A percentile compares a stretch with the other conserved stretches of the same genome.
These are phyloP conservation scores for Leptodactylus fallax DNA, from an alignment of 2,797 vertebrate genomes.

Conservation along the genomic window DNA sequence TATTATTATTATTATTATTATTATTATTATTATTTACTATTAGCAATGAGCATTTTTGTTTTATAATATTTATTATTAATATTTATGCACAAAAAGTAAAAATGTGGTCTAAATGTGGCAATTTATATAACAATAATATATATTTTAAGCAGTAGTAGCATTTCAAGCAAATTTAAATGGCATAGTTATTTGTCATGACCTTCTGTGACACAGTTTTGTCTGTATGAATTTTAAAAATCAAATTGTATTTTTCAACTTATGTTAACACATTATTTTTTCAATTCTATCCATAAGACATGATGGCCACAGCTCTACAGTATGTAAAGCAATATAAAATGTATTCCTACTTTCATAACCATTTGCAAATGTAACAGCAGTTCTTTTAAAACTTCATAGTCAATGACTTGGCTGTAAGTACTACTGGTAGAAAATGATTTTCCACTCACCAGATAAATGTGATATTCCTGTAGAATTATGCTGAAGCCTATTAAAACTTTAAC, in stretches of 20 bases:
- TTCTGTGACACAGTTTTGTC: not conserved
- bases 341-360: not conserved
- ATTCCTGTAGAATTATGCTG: not conserved
- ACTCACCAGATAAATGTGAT: not conserved
- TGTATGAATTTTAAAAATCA: not conserved
- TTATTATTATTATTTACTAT: too few relatives aligned
- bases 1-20: too few relatives aligned
- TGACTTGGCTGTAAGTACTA: not conserved
- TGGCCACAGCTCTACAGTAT: not conserved
- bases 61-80: too few relatives aligned
- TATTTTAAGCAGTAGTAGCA: not conserved
- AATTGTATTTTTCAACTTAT: not conserved
- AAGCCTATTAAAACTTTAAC: not conserved
- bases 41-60: too few relatives aligned
- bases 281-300: not conserved
- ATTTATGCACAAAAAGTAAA: too few relatives aligned
- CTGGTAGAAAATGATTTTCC: not conserved
- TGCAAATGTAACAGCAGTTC: not conserved
- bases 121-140: not conserved
- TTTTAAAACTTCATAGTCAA: not conserved
- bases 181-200: not conserved
- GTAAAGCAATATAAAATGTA: not conserved
- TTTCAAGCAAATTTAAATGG: not conserved
- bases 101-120: not conserved
- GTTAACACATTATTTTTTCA: constrained; percentile 4